A percentile compares a stretch with the other conserved stretches of the same genome.
phyloP scores from a whole-genome alignment of 2,113 vertebrate species.

The Trichechus manatus region DNA sequence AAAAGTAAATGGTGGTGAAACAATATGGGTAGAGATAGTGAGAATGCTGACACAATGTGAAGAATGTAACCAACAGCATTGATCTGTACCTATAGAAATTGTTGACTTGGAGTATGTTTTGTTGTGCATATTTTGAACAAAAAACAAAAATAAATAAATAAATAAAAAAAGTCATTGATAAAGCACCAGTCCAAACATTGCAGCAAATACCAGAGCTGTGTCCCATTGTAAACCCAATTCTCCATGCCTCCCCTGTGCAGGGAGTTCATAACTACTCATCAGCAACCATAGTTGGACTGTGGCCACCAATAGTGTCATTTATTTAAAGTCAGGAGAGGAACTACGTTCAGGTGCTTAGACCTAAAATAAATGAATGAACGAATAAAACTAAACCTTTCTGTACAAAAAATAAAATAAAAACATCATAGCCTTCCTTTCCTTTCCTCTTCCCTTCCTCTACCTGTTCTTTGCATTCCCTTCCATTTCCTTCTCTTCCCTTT shows the following conservation, averaged over 20 bases:
- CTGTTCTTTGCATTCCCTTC: background rate
- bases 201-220: constrained; percentile 10
- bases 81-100: no score
- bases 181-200: constrained; percentile 34
- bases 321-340: background rate
- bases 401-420: constrained; percentile 18
- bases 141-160: no score
- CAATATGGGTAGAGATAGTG: no score
- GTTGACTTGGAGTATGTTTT: no score
- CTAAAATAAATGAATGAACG: background rate
- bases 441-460: background rate
- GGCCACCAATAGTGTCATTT: background rate
- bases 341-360: background rate
- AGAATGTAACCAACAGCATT: no score
- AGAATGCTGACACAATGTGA: no score
- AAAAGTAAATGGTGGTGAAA: no score
- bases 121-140: no score
- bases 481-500: background rate
- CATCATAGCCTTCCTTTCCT: background rate
- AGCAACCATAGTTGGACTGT: background rate
- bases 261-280: background rate
- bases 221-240: constrained; percentile 62
- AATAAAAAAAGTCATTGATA: constrained; percentile 17
- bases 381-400: background rate
- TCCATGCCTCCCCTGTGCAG: background rate